Percentiles rank a stretch among this genome's conserved stretches.
phyloP scores from a whole-genome alignment of 2,888 invertebrate genomes.

The Cabera pusaria region DNA sequence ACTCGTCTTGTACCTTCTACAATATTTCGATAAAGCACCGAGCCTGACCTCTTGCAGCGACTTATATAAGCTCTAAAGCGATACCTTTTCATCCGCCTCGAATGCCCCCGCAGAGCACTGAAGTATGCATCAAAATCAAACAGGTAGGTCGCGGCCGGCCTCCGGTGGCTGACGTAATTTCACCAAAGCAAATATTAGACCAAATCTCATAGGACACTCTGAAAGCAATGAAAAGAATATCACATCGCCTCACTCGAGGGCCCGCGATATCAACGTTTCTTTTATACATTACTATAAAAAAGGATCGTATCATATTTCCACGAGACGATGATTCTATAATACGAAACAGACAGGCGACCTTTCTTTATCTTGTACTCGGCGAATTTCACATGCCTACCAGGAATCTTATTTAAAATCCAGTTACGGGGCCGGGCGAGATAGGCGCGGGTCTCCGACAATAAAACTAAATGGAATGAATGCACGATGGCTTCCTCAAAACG shows the following conservation, averaged over 20 bases:
- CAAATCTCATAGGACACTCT: conserved; percentile 65
- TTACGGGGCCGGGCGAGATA: conserved; percentile 75
- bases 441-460: conserved; percentile 80
- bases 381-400: conserved; percentile 74
- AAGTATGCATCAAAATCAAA: conserved; percentile 81
- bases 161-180: conserved; percentile 69
- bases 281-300: conserved; percentile 63
- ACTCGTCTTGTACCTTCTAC: conserved; percentile 1
- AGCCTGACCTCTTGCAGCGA: conserved; percentile 23
- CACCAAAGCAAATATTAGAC: conserved; percentile 73
- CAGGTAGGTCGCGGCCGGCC: conserved; percentile 63
- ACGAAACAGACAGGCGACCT: conserved; percentile 74
- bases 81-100: conserved; percentile 49
- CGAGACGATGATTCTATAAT: conserved; percentile 67
- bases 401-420: conserved; percentile 83
- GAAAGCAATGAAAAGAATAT: conserved; percentile 67
- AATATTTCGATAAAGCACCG: conserved; percentile 8
- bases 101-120: conserved; percentile 52
- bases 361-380: conserved; percentile 77
- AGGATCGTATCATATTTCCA: conserved; percentile 67
- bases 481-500: conserved; percentile 73
- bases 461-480: conserved; percentile 83
- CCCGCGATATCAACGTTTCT: conserved; percentile 51
- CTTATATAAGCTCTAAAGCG: conserved; percentile 27
- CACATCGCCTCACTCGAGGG: conserved; percentile 47